These are phyloP conservation scores for Biston stratarius DNA, from an alignment of 2,888 invertebrate species.

Conservation along the genomic window DNA sequence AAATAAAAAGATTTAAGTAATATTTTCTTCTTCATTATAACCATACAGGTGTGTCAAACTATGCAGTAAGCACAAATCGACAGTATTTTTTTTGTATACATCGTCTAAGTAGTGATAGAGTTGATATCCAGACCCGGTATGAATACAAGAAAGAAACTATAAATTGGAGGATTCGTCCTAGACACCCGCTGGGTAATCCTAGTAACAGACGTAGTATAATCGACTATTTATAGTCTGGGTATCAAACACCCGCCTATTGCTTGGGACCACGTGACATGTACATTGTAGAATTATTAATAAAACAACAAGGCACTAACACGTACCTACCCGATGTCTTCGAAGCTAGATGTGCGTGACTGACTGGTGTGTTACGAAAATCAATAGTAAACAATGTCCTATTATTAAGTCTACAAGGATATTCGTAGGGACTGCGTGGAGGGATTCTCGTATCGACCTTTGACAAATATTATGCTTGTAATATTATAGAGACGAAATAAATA, in stretches of 20 bases:
- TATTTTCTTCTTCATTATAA: too few species aligned
- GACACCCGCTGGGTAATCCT: slow-evolving; percentile 72
- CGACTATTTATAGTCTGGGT: slow-evolving; percentile 75
- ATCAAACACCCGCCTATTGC: slow-evolving; percentile 73
- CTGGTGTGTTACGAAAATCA: slow-evolving; percentile 64
- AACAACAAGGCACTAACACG: slow-evolving; percentile 41
- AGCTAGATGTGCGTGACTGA: slow-evolving; percentile 63
- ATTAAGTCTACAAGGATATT: slow-evolving; percentile 60
- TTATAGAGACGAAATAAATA: not conserved
- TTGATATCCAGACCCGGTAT: not conserved
- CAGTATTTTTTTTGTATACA: slow-evolving; percentile 7
- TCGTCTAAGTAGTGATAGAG: slow-evolving; percentile 8
- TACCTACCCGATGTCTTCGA: slow-evolving; percentile 55
- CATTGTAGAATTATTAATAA: slow-evolving; percentile 61
- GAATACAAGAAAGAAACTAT: slow-evolving; percentile 10
- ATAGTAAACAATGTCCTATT: slow-evolving; percentile 63
- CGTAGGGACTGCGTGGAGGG: slow-evolving; percentile 3
- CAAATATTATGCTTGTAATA: not conserved
- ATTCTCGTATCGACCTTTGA: slow-evolving; percentile 7
- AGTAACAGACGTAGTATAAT: slow-evolving; percentile 69
- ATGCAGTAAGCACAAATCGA: not conserved
- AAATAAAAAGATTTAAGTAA: too few species aligned
- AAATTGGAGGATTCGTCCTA: slow-evolving; percentile 45
- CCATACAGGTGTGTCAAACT: not conserved
- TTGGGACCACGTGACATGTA: slow-evolving; percentile 67